Evolutionary conservation across 2,888 invertebrate species (phyloP).

Genomic region (Tanypteryx hageni): DNA sequence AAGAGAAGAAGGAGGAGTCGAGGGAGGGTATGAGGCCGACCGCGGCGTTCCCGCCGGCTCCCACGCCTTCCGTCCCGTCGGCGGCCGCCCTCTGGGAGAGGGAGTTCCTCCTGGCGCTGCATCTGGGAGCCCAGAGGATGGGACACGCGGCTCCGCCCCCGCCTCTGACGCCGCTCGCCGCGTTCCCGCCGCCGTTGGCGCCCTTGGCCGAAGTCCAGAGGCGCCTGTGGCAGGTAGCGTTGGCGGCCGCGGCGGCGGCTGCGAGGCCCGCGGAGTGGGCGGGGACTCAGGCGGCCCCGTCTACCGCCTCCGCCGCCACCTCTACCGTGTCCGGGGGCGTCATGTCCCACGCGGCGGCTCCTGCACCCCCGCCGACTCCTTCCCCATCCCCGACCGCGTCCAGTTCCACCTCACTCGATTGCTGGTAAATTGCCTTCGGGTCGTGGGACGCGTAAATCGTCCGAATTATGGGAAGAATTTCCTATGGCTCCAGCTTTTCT

Average conservation of each 20-base stretch:
- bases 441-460: background rate
- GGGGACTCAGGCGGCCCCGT: constrained; percentile 1
- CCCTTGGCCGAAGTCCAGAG: constrained; percentile 68
- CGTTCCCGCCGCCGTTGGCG: constrained; percentile 65
- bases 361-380: constrained; percentile 53
- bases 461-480: background rate
- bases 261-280: constrained; percentile 51
- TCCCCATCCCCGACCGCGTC: constrained; percentile 56
- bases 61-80: constrained; percentile 56
- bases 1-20: constrained; percentile 62
- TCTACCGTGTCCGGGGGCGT: constrained; percentile 36
- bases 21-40: constrained; percentile 56
- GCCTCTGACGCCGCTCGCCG: constrained; percentile 65
- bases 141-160: constrained; percentile 60
- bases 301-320: constrained; percentile 20
- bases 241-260: constrained; percentile 51
- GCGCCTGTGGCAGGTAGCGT: constrained; percentile 70
- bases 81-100: constrained; percentile 72
- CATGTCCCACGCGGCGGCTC: constrained; percentile 48
- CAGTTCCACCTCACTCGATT: constrained; percentile 53
- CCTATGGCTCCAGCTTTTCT: too few species aligned
- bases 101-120: constrained; percentile 76
- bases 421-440: constrained; percentile 31
- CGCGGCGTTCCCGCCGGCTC: constrained; percentile 46
- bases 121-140: constrained; percentile 75